These are phyloP conservation scores for Stenurella melanura DNA, from an alignment of 2,888 invertebrate species.

Conservation along the genomic window DNA sequence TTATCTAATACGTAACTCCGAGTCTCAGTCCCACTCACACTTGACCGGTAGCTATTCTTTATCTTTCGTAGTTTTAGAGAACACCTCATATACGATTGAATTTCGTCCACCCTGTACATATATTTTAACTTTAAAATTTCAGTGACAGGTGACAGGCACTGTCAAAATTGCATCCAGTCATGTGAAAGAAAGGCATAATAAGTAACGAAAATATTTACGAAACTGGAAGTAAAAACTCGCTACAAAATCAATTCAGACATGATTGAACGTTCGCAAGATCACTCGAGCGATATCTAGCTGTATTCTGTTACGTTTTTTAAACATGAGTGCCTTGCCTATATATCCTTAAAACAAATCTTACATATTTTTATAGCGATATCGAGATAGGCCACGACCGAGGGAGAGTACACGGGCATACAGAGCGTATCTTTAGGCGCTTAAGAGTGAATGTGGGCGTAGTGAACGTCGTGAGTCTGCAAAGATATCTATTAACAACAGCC, in stretches of 20 bases:
- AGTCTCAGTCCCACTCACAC: too few relatives aligned
- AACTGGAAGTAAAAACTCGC: constrained; percentile 52
- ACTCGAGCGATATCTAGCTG: constrained; percentile 21
- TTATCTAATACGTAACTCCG: too few relatives aligned
- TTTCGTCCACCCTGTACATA: neutral
- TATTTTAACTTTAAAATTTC: neutral
- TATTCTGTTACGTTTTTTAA: constrained; percentile 34
- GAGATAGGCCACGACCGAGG: constrained; percentile 50
- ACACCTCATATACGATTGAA: too few relatives aligned
- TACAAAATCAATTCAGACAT: constrained; percentile 55
- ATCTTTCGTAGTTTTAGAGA: too few relatives aligned
- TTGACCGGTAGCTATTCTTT: too few relatives aligned
- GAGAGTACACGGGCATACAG: constrained; percentile 35
- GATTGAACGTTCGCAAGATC: constrained; percentile 26
- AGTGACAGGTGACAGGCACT: neutral
- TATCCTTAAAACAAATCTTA: constrained; percentile 57
- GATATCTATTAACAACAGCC: constrained; percentile 70
- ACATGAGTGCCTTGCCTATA: constrained; percentile 37
- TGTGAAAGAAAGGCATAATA: neutral
- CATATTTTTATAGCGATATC: constrained; percentile 54
- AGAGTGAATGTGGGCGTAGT: constrained; percentile 60
- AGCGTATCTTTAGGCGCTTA: constrained; percentile 55
- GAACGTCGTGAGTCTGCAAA: constrained; percentile 68
- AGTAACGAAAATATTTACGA: neutral
- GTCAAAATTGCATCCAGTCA: neutral